Evolutionary conservation across 2,797 vertebrate species (phyloP), one percentile per base, ranked within the genome.

Genomic region (Pipistrellus nathusii): DNA sequence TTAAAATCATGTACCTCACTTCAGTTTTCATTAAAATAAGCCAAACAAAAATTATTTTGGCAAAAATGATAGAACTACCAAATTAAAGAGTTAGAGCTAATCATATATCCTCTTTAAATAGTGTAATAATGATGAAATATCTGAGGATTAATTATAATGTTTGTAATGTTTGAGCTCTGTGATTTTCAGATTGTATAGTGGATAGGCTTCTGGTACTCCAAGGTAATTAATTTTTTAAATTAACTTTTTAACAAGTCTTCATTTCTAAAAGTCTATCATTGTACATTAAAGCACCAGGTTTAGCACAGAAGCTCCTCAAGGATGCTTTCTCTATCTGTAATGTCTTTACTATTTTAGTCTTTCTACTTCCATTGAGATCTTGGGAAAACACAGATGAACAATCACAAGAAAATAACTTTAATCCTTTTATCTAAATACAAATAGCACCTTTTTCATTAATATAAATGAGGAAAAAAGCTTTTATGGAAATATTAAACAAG

Each of bases 231-330:
- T 75, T 91, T 53, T 72, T 85, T 66, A 6, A 15, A 77, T 68
- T 95, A 85, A 71, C 17, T 91, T 93, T 77, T 78, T 13, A 94
- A 51, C 46, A 88, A 90, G 73, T 86, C 8, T 66, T 25, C 77
- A 69, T 30, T 85, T 35, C 30, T 90, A 51, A 75, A 88, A 90
- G 32, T 17, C 20, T 57, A 32, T 73, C 38, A 57, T 51, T 68
- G 27, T 91, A 35, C 55, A 27, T 76, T 69, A 91, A 89, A 25
- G 23, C 82, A 92, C 41, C 32, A 85, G 20, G 23, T 83, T 69
- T 85, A 95, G 35, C 41, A 48, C 85, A 92, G 69, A 82, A 18
- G 2, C 2, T 69, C 41, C 35, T 71, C 27, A 25, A 72, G 13
- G 4, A 69, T 44, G 8, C 2, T 10, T 44, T 57, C 44, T 59